phyloP scores from a whole-genome alignment of 1,140 invertebrate genomes.

The Nasonia vitripennis region DNA sequence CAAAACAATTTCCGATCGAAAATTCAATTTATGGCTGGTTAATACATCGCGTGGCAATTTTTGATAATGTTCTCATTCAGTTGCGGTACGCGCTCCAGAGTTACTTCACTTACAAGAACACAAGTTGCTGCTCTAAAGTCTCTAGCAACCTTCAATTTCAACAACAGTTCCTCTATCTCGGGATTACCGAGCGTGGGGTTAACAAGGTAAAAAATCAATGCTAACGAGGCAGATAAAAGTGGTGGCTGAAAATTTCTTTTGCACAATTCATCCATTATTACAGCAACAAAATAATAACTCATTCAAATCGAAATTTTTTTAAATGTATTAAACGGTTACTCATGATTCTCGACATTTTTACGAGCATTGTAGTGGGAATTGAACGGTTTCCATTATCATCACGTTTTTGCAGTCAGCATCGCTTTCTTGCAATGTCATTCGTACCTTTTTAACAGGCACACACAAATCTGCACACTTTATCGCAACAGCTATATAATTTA shows the following conservation, averaged over 20 bases:
- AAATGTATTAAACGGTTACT: neutral
- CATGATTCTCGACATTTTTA: neutral
- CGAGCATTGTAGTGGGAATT: neutral
- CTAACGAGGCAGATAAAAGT: constrained; percentile 14
- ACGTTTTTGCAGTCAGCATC: neutral
- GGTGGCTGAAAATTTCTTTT: constrained; percentile 36
- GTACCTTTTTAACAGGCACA: neutral
- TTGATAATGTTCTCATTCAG: constrained; percentile 63
- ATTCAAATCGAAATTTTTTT: neutral
- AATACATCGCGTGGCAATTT: constrained; percentile 46
- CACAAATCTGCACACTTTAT: constrained; percentile 20
- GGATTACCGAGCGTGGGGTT: constrained; percentile 62
- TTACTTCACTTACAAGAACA: constrained; percentile 76
- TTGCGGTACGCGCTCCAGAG: constrained; percentile 73
- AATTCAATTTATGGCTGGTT: constrained; percentile 33
- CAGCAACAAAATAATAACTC: constrained; percentile 18
- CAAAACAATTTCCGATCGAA: constrained; percentile 47
- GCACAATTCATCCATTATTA: constrained; percentile 46
- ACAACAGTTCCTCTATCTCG: constrained; percentile 68
- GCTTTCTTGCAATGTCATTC: constrained; percentile 14
- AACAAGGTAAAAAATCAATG: constrained; percentile 62
- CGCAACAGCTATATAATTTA: neutral
- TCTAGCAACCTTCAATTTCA: constrained; percentile 75
- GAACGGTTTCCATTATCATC: neutral
- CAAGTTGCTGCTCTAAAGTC: constrained; percentile 77